Conservation (phyloP, 2,113 vertebrate genomes). For the Stegostoma tigrinum region DNA sequence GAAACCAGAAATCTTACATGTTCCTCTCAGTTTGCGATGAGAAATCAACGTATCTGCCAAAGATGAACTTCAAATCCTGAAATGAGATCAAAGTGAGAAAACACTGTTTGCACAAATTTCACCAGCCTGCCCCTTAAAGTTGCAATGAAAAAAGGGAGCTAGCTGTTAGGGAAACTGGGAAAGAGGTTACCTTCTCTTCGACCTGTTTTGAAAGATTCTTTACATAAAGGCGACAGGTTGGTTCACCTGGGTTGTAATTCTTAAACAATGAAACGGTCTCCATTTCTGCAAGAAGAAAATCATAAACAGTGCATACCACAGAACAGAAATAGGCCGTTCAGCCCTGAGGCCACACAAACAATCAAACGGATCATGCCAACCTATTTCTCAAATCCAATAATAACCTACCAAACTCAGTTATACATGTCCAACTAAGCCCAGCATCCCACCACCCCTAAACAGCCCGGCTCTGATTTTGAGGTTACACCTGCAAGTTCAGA, state of each 20-base stretch:
- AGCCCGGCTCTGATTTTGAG: too few species aligned
- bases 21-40: conserved; percentile 81
- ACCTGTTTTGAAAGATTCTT: conserved; percentile 94
- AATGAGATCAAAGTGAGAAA: conserved; percentile 41
- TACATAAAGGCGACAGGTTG: conserved; percentile 92
- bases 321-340: not conserved
- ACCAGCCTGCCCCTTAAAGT: not conserved
- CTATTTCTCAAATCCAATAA: not conserved
- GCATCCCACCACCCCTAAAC: too few species aligned
- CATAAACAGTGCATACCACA: conserved; percentile 27
- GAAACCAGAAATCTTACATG: conserved; percentile 67
- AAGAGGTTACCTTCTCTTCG: conserved; percentile 75
- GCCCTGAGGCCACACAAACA: not conserved
- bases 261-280: conserved; percentile 88
- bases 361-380: not conserved
- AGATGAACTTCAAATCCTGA: conserved; percentile 94
- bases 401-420: too few species aligned
- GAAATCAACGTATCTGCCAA: conserved; percentile 83
- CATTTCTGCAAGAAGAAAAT: conserved; percentile 71
- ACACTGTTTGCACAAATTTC: not conserved
- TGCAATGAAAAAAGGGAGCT: not conserved
- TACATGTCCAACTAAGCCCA: too few species aligned
- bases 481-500: too few species aligned
- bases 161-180: not conserved
- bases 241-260: conserved; percentile 87